A percentile compares a stretch with the other conserved stretches of the same genome.
Evolutionary conservation across 2,797 vertebrate genomes (phyloP).

Genomic region (Silurus aristotelis): DNA sequence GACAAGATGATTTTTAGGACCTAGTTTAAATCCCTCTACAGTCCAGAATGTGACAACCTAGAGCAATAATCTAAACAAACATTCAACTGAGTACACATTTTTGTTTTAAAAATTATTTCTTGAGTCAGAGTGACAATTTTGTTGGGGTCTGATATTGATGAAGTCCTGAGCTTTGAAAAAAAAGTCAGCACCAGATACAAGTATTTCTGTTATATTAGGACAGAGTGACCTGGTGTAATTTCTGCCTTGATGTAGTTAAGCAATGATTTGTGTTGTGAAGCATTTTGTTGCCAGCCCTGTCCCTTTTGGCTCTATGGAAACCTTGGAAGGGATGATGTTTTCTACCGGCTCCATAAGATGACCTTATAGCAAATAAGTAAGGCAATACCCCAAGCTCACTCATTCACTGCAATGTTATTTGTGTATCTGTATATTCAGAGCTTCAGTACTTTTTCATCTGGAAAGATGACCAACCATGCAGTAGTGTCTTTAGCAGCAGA

Average conservation of each 20-base stretch:
- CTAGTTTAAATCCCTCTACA: neutral
- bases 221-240: neutral
- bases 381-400: neutral
- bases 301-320: neutral
- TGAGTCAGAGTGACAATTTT: neutral
- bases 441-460: neutral
- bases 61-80: neutral
- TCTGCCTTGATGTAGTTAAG: neutral
- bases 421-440: neutral
- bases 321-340: too few species aligned
- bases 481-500: neutral
- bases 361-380: neutral
- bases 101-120: neutral
- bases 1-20: neutral
- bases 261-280: neutral
- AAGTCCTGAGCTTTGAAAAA: neutral
- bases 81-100: neutral
- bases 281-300: neutral
- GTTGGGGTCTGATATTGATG: neutral
- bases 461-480: neutral
- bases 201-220: neutral
- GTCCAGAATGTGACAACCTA: neutral
- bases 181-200: neutral
- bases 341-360: neutral
- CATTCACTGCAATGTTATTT: neutral